Percentiles rank a stretch among this genome's conserved stretches.
These are phyloP conservation scores for Trichogramma evanescens DNA, from an alignment of 2,888 invertebrate species.

Conservation along the genomic window DNA sequence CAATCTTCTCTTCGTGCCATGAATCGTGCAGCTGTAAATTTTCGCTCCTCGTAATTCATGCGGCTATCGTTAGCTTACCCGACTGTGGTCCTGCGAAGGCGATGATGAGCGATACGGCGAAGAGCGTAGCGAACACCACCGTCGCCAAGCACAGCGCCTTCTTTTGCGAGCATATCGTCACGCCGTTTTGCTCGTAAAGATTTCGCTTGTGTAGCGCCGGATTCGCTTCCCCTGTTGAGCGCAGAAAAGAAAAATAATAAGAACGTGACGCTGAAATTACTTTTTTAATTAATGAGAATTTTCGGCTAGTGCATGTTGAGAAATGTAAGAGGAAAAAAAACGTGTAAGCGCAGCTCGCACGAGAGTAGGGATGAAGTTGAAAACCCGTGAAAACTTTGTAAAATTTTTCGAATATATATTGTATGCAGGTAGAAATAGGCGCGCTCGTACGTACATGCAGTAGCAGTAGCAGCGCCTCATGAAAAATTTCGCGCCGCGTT, in stretches of 20 bases:
- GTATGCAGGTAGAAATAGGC: no score
- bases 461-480: conserved; percentile 6
- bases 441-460: no score
- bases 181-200: conserved; percentile 67
- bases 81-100: conserved; percentile 85
- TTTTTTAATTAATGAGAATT: no score
- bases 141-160: conserved; percentile 76
- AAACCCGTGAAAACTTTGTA: no score
- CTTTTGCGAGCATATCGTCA: conserved; percentile 81
- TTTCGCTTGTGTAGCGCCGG: conserved; percentile 59
- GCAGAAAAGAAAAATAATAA: conserved; percentile 37
- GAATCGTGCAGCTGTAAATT: not conserved
- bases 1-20: not conserved
- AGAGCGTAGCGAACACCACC: conserved; percentile 70
- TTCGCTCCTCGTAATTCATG: not conserved
- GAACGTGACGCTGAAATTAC: no score
- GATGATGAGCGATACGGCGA: conserved; percentile 77
- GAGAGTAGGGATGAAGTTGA: no score
- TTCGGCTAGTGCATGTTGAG: no score
- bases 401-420: no score
- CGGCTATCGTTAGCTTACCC: conserved; percentile 51
- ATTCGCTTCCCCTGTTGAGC: conserved; percentile 55
- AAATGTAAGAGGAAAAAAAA: no score
- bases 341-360: no score
- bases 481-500: conserved; percentile 20